Evolutionary conservation across 2,888 invertebrate genomes (phyloP).

Genomic region (Spisula solida): DNA sequence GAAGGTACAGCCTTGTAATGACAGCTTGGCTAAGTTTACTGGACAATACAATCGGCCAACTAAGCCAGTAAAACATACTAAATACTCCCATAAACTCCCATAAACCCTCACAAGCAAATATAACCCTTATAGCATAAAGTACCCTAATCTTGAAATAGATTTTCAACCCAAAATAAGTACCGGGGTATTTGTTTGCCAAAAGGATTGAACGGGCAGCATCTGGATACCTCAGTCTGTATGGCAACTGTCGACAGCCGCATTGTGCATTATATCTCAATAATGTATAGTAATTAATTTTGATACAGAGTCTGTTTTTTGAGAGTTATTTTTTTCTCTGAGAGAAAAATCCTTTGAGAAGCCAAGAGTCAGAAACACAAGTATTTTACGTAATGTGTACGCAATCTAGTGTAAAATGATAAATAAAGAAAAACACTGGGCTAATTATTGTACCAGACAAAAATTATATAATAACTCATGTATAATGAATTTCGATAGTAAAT

Average conservation of each 20-base stretch:
- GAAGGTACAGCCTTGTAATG: slow-evolving; percentile 47
- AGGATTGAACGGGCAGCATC: background rate
- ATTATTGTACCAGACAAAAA: background rate
- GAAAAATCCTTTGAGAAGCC: background rate
- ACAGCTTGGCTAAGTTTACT: slow-evolving; percentile 18
- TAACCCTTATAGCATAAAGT: background rate
- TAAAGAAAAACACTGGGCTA: background rate
- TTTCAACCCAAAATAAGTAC: background rate
- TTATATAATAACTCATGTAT: background rate
- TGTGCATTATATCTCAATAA: slow-evolving; percentile 13
- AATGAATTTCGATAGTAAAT: background rate
- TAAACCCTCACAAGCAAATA: background rate
- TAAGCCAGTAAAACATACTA: slow-evolving; percentile 49
- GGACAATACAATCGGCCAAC: slow-evolving; percentile 52
- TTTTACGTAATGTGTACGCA: background rate
- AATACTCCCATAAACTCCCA: background rate
- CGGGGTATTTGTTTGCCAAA: slow-evolving; percentile 2
- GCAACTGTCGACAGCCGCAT: slow-evolving; percentile 12
- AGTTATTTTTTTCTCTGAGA: slow-evolving; percentile 7
- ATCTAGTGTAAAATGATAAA: slow-evolving; percentile 12
- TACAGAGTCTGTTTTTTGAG: background rate
- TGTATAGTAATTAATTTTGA: slow-evolving; percentile 21
- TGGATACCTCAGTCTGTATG: background rate
- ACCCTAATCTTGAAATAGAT: background rate
- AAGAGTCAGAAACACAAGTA: background rate